Conservation (phyloP, 1,140 invertebrate species). For the Caligus rogercresseyi region DNA sequence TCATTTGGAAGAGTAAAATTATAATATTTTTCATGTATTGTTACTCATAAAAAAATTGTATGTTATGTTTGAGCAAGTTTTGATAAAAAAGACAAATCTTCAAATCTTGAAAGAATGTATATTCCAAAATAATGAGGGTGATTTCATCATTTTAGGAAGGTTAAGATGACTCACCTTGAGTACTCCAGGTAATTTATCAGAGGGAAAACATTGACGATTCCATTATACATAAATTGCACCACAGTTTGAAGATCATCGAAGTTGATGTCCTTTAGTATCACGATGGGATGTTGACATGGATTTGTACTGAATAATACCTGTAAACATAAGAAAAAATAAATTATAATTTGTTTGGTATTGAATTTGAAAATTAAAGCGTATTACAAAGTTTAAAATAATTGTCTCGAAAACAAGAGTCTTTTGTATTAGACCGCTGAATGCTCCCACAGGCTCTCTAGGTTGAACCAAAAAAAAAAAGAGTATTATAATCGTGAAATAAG, state of each 20-base stretch:
- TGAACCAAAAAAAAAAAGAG: too few relatives aligned
- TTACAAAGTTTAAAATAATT: background rate
- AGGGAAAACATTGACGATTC: conserved; percentile 32
- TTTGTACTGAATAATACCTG: conserved; percentile 29
- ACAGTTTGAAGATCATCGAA: conserved; percentile 59
- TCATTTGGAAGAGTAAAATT: too few relatives aligned
- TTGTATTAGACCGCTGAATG: too few relatives aligned
- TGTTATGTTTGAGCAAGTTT: too few relatives aligned
- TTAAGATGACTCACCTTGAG: conserved; percentile 19
- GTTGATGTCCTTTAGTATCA: conserved; percentile 64
- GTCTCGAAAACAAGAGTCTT: background rate
- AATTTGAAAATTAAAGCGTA: background rate
- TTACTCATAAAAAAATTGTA: too few relatives aligned
- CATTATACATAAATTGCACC: conserved; percentile 62
- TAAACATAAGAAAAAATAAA: conserved; percentile 2
- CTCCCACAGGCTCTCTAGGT: too few relatives aligned
- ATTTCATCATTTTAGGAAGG: too few relatives aligned
- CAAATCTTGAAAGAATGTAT: too few relatives aligned
- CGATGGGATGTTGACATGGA: conserved; percentile 64
- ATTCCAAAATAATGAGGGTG: too few relatives aligned
- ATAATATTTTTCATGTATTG: too few relatives aligned
- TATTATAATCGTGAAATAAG: too few relatives aligned
- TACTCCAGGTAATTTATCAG: conserved; percentile 27
- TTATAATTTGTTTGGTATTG: background rate
- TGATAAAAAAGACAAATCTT: too few relatives aligned